A percentile compares a stretch with the other conserved stretches of the same genome.
These are phyloP conservation scores for Sesamia nonagrioides DNA, from an alignment of 1,140 invertebrate genomes.

Conservation along the genomic window DNA sequence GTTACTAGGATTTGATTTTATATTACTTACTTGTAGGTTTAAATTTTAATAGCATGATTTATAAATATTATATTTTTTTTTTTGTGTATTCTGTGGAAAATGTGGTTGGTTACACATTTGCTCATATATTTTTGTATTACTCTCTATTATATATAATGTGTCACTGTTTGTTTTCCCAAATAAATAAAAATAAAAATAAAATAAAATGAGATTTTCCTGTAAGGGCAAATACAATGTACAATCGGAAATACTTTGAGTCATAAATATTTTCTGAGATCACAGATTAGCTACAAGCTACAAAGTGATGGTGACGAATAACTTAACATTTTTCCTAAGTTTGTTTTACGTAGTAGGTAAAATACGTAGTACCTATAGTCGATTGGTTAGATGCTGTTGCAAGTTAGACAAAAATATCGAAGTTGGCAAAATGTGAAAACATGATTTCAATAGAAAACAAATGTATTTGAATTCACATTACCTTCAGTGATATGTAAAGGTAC, in stretches of 20 bases:
- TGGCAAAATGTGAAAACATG: neutral
- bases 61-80: too few relatives aligned
- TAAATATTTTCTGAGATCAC: slow-evolving; percentile 9
- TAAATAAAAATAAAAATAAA: too few relatives aligned
- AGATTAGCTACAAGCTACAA: slow-evolving; percentile 6
- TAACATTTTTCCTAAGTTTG: neutral
- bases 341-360: neutral
- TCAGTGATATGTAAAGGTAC: neutral
- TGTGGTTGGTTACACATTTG: too few relatives aligned
- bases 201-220: too few relatives aligned
- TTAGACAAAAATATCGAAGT: neutral
- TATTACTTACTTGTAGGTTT: too few relatives aligned
- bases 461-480: neutral
- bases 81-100: too few relatives aligned
- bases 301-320: slow-evolving; percentile 4
- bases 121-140: too few relatives aligned
- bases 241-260: neutral
- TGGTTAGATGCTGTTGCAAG: neutral
- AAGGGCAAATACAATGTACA: neutral
- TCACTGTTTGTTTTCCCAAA: too few relatives aligned
- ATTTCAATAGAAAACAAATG: neutral
- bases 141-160: too few relatives aligned
- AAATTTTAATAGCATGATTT: too few relatives aligned
- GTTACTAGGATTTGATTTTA: too few relatives aligned
- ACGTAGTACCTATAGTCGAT: neutral